Evolutionary conservation across 2,888 invertebrate genomes (phyloP).

Genomic region (Lordiphosa fenestrarum): DNA sequence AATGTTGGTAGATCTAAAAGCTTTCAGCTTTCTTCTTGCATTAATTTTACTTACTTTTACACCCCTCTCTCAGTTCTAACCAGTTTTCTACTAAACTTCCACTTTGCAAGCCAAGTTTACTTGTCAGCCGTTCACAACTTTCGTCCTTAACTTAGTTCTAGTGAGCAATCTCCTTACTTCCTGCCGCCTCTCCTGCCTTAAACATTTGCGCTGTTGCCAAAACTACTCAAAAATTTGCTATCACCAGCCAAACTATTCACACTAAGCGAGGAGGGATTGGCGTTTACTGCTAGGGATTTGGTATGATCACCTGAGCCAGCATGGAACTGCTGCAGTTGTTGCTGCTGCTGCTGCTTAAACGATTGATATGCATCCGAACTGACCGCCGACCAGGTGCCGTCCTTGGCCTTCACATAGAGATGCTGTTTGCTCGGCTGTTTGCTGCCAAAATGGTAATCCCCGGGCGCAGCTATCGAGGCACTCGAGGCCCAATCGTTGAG

Average conservation of each 20-base stretch:
- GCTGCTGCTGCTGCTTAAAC: constrained; percentile 73
- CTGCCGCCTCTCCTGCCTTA: constrained; percentile 31
- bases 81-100: constrained; percentile 1
- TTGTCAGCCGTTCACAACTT: background rate
- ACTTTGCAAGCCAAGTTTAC: constrained; percentile 1
- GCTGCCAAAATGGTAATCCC: constrained; percentile 76
- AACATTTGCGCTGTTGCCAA: constrained; percentile 79
- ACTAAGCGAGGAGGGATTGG: constrained; percentile 49
- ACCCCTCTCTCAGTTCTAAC: too few species aligned
- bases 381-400: constrained; percentile 79
- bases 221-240: constrained; percentile 80
- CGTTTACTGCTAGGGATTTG: constrained; percentile 39
- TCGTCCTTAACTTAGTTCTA: constrained; percentile 32
- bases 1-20: too few species aligned
- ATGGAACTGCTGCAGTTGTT: constrained; percentile 58
- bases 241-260: constrained; percentile 64
- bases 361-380: constrained; percentile 79
- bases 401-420: constrained; percentile 80
- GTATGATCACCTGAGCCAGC: constrained; percentile 68
- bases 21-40: too few species aligned
- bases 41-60: too few species aligned
- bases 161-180: constrained; percentile 50
- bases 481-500: constrained; percentile 77
- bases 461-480: constrained; percentile 67
- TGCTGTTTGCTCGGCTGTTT: constrained; percentile 79